Base-by-base conservation (phyloP, 2,888 invertebrate species). In the Drosophila affinis region DNA sequence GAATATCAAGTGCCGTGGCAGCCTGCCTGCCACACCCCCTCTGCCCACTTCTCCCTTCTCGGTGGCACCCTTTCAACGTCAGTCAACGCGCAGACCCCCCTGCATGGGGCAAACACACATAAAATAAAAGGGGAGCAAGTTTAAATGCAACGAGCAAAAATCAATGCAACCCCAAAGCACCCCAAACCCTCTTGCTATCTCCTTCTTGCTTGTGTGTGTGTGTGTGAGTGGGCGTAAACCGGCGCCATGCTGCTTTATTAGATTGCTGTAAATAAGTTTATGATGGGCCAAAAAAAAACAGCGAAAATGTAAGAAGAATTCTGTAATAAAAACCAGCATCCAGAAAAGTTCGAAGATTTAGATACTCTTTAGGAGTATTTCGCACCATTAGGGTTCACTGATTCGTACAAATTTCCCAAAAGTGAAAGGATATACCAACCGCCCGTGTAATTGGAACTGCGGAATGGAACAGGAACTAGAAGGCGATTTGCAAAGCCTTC, bases 141-240 rank as follows among this genome's bases (percentile, higher is more conserved):
- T 85, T 89, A 85, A 85, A 84, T 89, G 84, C 89, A 88, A 67
- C 82, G 84, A 87, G 86, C 86, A 89, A 85, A 85, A 85, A 85
- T 85, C 88, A 87, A 85, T 85, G 84, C 79, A 81, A 80, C 89
- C 87, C 89, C 81, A 84, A 72, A 88, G 81, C 81, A 54, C 58
- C 45, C 45, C 45, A 24, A 24, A n/a, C 44, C 51, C 12, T n/a
- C n/a, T 49, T n/a, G 27, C 17, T 10, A 53, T 39, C 10, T 17
- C n/a, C 52, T 24, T 45, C 39, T 32, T 27, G 74, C 68, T 67
- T 77, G 44, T 52, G 52, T 44, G 47, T 56, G 54, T 17, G 18
- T 49, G 44, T 12, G 17, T 59, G 53, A 63, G 76, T 71, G 80
- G 83, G 82, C 77, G 83, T 76, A 68, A 72, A 78, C 88, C 88